Evolutionary conservation across 35 echinoderm and acorn worm species (phyloP).

Genomic region (Chiridota heheva): DNA sequence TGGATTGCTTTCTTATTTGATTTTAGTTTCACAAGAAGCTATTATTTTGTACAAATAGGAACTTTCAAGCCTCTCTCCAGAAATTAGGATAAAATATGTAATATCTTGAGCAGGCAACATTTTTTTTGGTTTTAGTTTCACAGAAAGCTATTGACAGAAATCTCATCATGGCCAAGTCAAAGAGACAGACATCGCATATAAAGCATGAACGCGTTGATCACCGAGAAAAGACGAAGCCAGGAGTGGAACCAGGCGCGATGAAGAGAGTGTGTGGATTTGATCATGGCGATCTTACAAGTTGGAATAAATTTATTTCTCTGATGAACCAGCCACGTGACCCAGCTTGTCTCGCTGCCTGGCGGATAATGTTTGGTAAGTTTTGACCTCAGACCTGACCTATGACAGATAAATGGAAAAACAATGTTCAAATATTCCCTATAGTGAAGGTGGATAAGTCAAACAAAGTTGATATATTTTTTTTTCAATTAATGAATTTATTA

Average conservation of each 20-base stretch:
- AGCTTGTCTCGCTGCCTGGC: slow-evolving; percentile 49
- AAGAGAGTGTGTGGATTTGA: slow-evolving; percentile 67
- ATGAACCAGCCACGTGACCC: slow-evolving; percentile 83
- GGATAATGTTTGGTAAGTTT: slow-evolving; percentile 87
- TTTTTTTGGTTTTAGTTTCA: no score
- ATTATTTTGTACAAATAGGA: no score
- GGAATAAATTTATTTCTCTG: slow-evolving; percentile 42
- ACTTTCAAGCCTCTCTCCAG: no score
- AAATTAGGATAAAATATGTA: no score
- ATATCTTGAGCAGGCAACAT: no score
- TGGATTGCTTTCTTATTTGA: no score
- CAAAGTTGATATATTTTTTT: background rate
- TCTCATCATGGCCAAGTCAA: no score
- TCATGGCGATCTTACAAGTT: slow-evolving; percentile 40
- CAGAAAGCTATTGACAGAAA: no score
- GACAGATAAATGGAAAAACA: background rate
- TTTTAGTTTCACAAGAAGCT: no score
- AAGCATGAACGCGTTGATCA: no score
- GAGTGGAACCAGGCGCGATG: slow-evolving; percentile 18
- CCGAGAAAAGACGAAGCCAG: slow-evolving; percentile 14
- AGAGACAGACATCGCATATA: no score
- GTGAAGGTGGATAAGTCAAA: background rate
- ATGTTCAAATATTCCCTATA: background rate
- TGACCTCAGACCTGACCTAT: background rate
- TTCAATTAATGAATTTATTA: background rate